Base-by-base conservation (phyloP, 2,888 invertebrate species). In the Allygus modestus region DNA sequence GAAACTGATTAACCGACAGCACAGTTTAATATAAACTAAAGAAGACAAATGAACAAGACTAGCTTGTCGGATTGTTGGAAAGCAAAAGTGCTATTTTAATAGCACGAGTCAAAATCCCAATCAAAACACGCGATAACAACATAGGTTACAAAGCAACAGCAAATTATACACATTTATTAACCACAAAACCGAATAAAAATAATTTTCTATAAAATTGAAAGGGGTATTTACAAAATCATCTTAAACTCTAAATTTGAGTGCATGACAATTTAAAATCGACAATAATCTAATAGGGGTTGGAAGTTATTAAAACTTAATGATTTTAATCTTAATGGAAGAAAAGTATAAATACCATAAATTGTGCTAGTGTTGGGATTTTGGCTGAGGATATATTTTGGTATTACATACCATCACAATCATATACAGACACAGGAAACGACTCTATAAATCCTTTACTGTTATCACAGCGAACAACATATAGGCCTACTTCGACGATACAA, bases 11-110 rank as follows among this genome's bases (percentile, higher is more conserved):
- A 12, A 41, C 73, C 37, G 15, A 69, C 37, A 69, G n/a, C 73
- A 69, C 31, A 73, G 37, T 73, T 73, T 73, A 73, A 73, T 41
- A 73, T 73, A 73, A 73, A 73, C 73, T 73, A 73, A 33, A 61
- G 20, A 5, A 31, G 69, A 28, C 33, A 31, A 69, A 73, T 41
- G 7, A 20, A 73, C 20, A 65, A 58, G 17, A 41, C 33, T 23
- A 73, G 73, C 41, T 41, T 41, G 20, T 23, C 41, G 1, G n/a
- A 20, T 0, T 41, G 41, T 41, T 11, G 5, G 23, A 65, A 28
- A 65, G 23, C 1, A 37, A 37, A 33, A 69, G 69, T 28, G n/a
- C 23, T 23, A 5, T 65, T 65, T 58, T 31, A 23, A 28, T 12
- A 17, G 26, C 28, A 65, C n/a, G n/a, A 73, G 37, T 31, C 73